Percentiles rank a stretch among this genome's conserved stretches.
Evolutionary conservation across 2,888 invertebrate species (phyloP).

Genomic region (Drosophila rellima): DNA sequence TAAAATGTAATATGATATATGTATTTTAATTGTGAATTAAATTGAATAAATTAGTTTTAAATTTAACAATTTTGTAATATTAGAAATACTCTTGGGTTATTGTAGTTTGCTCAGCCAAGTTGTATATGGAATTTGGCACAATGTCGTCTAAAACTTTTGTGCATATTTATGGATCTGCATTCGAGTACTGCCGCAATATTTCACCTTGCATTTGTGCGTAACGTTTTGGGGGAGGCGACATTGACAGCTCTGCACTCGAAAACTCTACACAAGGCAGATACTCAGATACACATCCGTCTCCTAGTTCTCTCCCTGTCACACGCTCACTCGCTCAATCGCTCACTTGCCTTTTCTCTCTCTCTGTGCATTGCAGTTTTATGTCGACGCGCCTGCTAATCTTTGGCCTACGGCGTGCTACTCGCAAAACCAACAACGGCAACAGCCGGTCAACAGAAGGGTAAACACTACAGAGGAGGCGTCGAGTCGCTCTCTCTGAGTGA

Average conservation of each 20-base stretch:
- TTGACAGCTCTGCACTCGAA: not conserved
- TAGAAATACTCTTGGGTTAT: not conserved
- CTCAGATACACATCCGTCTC: conserved; percentile 6
- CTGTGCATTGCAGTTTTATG: conserved; percentile 67
- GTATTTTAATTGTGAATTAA: too few species aligned
- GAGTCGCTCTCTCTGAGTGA: conserved; percentile 2
- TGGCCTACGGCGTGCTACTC: conserved; percentile 61
- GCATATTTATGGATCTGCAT: conserved; percentile 20
- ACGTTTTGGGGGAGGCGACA: conserved; percentile 5
- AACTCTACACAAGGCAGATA: not conserved
- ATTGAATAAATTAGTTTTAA: too few species aligned
- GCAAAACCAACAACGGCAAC: conserved; percentile 60
- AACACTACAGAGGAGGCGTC: conserved; percentile 22
- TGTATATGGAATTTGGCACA: not conserved
- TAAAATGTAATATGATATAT: too few species aligned
- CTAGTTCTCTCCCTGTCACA: not conserved
- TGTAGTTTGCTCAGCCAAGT: not conserved
- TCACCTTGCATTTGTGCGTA: conserved; percentile 49
- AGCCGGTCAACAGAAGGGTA: conserved; percentile 33
- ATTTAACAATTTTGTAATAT: too few species aligned
- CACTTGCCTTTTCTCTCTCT: conserved; percentile 3
- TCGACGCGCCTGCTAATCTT: conserved; percentile 69
- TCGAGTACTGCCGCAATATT: conserved; percentile 53
- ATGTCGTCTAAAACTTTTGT: conserved; percentile 10
- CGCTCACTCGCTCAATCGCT: not conserved